These are phyloP conservation scores for Xerus rutilus DNA, from an alignment of 2,797 vertebrate genomes.

Conservation along the genomic window DNA sequence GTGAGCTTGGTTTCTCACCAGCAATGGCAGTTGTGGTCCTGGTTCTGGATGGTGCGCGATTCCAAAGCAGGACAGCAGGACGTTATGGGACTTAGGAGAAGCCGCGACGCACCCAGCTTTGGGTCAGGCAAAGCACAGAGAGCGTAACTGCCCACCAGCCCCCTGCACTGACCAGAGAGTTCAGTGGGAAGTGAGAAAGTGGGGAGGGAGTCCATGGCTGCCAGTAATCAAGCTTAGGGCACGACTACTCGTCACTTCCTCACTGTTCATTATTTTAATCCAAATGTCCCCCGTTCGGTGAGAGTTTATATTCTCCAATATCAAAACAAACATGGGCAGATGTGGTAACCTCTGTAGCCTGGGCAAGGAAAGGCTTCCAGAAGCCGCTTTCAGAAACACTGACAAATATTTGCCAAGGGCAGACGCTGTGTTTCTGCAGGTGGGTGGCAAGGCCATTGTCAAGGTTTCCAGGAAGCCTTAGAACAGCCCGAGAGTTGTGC, in stretches of 20 bases:
- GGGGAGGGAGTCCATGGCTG: too few relatives aligned
- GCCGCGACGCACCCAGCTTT: fast-evolving
- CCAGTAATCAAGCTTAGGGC: background rate
- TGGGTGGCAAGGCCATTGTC: background rate
- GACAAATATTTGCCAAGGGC: constrained; percentile 68
- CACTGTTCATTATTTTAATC: background rate
- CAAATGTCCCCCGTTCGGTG: background rate
- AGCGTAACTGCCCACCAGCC: fast-evolving
- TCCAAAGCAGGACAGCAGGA: background rate
- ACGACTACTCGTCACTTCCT: background rate
- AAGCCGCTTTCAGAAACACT: constrained; percentile 51
- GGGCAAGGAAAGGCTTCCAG: constrained; percentile 21
- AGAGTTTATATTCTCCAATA: background rate
- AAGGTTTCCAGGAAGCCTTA: constrained; percentile 69
- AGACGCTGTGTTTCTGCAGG: background rate
- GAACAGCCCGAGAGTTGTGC: background rate
- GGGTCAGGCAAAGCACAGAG: background rate
- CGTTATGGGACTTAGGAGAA: background rate
- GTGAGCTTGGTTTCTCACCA: background rate
- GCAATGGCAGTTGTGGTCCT: background rate
- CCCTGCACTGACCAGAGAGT: background rate
- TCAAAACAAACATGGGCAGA: constrained; percentile 21
- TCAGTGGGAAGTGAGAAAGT: background rate
- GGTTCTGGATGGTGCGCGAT: background rate
- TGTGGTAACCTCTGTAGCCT: background rate